Evolutionary conservation across 1,140 invertebrate species (phyloP).

Genomic region (Gyrodactylus bullatarudis): DNA sequence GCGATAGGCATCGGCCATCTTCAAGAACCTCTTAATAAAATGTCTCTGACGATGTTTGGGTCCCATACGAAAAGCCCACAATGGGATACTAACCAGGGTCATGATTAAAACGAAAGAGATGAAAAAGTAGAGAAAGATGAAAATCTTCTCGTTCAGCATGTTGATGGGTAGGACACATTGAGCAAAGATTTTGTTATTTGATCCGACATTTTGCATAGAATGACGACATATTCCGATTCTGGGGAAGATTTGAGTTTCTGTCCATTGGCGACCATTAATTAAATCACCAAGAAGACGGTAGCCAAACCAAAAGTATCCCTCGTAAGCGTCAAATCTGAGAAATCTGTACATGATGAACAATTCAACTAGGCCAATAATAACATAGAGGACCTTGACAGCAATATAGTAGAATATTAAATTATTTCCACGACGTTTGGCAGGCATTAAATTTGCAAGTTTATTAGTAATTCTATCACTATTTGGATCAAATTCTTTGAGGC

Average conservation of each 20-base stretch:
- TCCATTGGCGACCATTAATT: neutral
- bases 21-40: neutral
- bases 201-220: neutral
- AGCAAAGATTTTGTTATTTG: neutral
- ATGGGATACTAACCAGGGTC: neutral
- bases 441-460: neutral
- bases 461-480: neutral
- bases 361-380: neutral
- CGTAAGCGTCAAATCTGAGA: neutral
- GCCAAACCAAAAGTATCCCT: neutral
- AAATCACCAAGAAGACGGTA: neutral
- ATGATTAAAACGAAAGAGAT: neutral
- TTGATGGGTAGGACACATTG: slow-evolving; percentile 3
- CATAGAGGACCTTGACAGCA: neutral
- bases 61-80: neutral
- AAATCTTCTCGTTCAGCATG: slow-evolving; percentile 4
- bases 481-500: neutral
- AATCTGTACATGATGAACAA: neutral
- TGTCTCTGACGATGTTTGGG: neutral
- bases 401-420: neutral
- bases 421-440: neutral
- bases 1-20: neutral
- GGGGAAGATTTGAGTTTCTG: slow-evolving; percentile 5
- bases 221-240: slow-evolving; percentile 3
- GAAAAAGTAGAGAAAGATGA: slow-evolving; percentile 4